These are phyloP conservation scores for Babylonia areolata DNA, from an alignment of 1,140 invertebrate genomes.

Conservation along the genomic window DNA sequence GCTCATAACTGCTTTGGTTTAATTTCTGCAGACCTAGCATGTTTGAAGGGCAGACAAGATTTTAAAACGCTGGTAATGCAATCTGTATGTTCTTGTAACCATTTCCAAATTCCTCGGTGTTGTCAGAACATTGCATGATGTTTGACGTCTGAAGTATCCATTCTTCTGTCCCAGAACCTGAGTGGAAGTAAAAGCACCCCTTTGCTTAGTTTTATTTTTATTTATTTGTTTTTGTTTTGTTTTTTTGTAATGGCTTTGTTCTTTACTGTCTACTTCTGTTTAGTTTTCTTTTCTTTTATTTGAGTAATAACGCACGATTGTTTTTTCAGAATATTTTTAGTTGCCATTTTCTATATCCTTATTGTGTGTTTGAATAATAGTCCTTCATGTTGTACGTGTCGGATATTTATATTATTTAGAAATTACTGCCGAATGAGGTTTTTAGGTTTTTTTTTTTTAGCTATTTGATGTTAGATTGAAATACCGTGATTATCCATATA, in stretches of 20 bases:
- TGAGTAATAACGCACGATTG: not conserved
- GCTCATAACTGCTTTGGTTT: not conserved
- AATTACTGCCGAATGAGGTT: too few species aligned
- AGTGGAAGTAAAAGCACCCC: not conserved
- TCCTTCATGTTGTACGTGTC: too few species aligned
- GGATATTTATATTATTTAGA: too few species aligned
- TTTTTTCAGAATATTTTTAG: not conserved
- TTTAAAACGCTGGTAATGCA: slow-evolving; percentile 48
- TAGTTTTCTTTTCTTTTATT: not conserved
- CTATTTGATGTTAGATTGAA: too few species aligned
- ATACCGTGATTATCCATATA: too few species aligned
- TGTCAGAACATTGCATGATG: slow-evolving; percentile 5
- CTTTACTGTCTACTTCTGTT: too few species aligned
- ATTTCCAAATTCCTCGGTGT: not conserved
- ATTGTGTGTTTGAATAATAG: too few species aligned
- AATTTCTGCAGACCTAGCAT: slow-evolving; percentile 44
- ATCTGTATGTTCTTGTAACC: not conserved
- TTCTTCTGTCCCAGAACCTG: not conserved
- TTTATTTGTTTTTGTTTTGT: not conserved
- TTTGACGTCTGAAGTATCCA: not conserved
- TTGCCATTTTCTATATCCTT: too few species aligned
- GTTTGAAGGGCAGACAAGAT: slow-evolving; percentile 54
- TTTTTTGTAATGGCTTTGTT: not conserved
- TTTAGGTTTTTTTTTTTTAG: too few species aligned
- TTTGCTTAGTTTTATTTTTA: not conserved